A percentile compares a stretch with the other conserved stretches of the same genome.
Evolutionary conservation across 2,113 vertebrate genomes (phyloP).

Genomic region (Pomatostomus ruficeps): DNA sequence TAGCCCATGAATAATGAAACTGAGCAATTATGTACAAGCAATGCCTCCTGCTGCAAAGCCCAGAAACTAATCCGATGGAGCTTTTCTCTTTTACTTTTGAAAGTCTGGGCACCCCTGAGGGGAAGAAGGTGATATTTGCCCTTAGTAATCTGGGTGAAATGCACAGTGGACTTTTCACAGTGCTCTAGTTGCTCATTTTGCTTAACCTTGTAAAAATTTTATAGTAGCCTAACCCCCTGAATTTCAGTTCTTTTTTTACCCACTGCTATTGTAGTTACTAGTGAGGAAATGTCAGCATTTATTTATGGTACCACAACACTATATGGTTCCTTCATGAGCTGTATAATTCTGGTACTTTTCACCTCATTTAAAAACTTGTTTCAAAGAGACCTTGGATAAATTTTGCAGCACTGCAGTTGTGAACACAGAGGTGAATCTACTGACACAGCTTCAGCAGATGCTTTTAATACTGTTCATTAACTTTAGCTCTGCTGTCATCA

Average conservation of each 20-base stretch:
- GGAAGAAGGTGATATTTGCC: not conserved
- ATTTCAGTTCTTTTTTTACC: not conserved
- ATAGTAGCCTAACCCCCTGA: not conserved
- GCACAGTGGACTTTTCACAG: not conserved
- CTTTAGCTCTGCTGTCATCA: constrained; percentile 20
- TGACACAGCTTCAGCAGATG: constrained; percentile 29
- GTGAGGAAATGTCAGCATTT: not conserved
- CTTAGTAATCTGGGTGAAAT: constrained; percentile 11
- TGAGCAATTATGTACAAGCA: not conserved
- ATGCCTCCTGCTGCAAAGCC: constrained; percentile 20
- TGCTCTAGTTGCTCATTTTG: not conserved
- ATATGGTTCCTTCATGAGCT: constrained; percentile 16
- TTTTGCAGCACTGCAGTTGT: constrained; percentile 15
- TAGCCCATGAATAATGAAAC: constrained; percentile 39
- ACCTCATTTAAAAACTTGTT: constrained; percentile 21
- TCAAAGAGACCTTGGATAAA: constrained; percentile 27
- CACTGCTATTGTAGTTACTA: not conserved
- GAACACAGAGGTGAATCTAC: constrained; percentile 16
- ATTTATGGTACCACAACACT: not conserved
- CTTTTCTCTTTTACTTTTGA: constrained; percentile 12
- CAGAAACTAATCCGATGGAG: not conserved
- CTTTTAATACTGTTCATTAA: constrained; percentile 57
- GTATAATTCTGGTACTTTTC: not conserved
- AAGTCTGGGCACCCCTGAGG: not conserved
- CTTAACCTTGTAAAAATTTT: constrained; percentile 45